Percentiles rank a stretch among this genome's conserved stretches.
Evolutionary conservation across 1,140 invertebrate genomes (phyloP).

Genomic region (Phortica variegata): DNA sequence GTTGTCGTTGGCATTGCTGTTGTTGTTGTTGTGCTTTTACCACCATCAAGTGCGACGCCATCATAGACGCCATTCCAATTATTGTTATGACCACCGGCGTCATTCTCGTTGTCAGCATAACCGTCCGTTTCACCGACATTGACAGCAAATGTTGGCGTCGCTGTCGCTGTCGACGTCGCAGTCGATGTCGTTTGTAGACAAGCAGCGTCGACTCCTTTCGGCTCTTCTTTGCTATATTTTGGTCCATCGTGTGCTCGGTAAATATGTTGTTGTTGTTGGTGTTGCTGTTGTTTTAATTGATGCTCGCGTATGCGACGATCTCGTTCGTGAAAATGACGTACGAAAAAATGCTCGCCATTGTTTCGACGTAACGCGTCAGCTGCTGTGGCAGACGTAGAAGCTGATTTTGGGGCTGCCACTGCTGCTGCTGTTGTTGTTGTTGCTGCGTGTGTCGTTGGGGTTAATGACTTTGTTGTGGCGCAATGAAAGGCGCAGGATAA

Average conservation of each 20-base stretch:
- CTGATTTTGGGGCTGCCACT: too few species aligned
- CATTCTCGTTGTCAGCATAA: slow-evolving; percentile 6
- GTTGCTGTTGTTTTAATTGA: slow-evolving; percentile 46
- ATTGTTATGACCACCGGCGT: slow-evolving; percentile 35
- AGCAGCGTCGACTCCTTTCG: not conserved
- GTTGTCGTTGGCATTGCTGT: not conserved
- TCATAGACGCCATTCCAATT: slow-evolving; percentile 51
- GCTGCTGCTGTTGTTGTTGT: slow-evolving; percentile 24
- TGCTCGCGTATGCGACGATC: slow-evolving; percentile 55
- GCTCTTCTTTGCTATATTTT: not conserved
- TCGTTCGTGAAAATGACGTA: slow-evolving; percentile 51
- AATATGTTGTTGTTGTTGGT: not conserved
- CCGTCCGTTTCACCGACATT: slow-evolving; percentile 14
- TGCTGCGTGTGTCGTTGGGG: slow-evolving; percentile 21
- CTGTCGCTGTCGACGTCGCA: slow-evolving; percentile 5
- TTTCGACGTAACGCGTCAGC: slow-evolving; percentile 10
- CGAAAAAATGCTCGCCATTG: slow-evolving; percentile 46
- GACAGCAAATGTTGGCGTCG: slow-evolving; percentile 4
- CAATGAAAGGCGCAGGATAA: slow-evolving; percentile 16
- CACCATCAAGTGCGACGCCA: slow-evolving; percentile 20
- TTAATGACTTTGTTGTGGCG: slow-evolving; percentile 35
- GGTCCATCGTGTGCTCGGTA: not conserved
- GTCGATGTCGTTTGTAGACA: slow-evolving; percentile 2
- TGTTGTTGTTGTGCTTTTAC: not conserved
- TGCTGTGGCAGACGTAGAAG: slow-evolving; percentile 10